These are phyloP conservation scores for Neoascia interrupta DNA, from an alignment of 2,888 invertebrate species.

Conservation along the genomic window DNA sequence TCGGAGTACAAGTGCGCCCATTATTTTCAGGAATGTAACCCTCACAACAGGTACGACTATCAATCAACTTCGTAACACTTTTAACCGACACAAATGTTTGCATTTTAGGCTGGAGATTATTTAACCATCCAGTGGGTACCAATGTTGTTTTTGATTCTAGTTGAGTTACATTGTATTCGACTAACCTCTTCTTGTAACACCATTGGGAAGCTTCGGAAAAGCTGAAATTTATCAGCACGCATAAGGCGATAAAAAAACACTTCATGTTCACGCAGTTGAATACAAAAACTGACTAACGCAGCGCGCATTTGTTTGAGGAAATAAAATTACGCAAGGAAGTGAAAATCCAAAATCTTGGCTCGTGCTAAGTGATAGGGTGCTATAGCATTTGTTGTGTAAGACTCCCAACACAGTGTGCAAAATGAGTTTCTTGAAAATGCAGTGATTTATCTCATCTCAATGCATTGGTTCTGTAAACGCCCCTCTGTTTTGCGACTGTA, in stretches of 20 bases:
- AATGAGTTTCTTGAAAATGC: too few species aligned
- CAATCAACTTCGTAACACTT: background rate
- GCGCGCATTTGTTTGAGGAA: background rate
- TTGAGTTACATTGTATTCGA: too few species aligned
- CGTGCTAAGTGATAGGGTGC: background rate
- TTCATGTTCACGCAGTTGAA: conserved; percentile 39
- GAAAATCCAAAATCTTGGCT: background rate
- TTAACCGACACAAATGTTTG: background rate
- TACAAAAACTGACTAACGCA: conserved; percentile 32
- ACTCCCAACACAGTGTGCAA: too few species aligned
- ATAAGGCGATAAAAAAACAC: conserved; percentile 3
- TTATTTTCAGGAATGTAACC: conserved; percentile 77
- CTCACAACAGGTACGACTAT: conserved; percentile 79
- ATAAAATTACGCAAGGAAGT: too few species aligned
- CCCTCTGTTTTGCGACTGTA: too few species aligned
- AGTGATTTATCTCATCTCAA: too few species aligned
- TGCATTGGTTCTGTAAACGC: too few species aligned
- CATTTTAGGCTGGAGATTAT: background rate
- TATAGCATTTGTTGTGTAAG: too few species aligned
- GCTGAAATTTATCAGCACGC: background rate
- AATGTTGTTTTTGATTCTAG: background rate
- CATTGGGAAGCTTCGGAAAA: conserved; percentile 22
- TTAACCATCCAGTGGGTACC: background rate
- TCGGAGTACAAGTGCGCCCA: conserved; percentile 74
- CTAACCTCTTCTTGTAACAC: too few species aligned